phyloP scores from a whole-genome alignment of 2,888 invertebrate genomes.

The Philopedon plagiatum region DNA sequence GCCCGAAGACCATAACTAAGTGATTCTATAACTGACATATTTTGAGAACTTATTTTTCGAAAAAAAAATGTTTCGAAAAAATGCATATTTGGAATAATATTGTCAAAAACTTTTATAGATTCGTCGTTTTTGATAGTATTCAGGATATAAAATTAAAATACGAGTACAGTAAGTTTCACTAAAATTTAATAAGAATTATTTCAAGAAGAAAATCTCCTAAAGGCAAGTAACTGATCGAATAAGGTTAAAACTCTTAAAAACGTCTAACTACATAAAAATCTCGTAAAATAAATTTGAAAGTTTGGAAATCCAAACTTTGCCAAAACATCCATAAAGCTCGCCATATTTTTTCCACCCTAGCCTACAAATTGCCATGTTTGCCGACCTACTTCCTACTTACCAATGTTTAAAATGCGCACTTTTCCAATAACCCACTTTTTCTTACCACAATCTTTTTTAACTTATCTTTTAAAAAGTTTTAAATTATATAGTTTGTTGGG shows the following conservation, averaged over 20 bases:
- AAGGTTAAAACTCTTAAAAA: background rate
- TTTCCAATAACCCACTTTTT: background rate
- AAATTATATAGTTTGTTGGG: background rate
- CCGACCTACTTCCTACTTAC: constrained; percentile 7
- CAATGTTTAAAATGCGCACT: background rate
- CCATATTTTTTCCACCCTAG: constrained; percentile 24
- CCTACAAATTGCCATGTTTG: constrained; percentile 28
- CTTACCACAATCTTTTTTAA: background rate
- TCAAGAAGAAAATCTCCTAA: no score
- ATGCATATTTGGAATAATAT: no score
- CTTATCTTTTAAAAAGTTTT: background rate
- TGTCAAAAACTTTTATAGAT: no score
- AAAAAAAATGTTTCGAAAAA: no score
- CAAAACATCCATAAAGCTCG: constrained; percentile 33
- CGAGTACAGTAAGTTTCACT: no score
- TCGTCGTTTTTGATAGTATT: no score
- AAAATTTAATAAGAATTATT: no score
- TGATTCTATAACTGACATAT: no score
- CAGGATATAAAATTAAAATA: no score
- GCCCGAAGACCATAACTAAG: no score
- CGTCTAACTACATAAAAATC: constrained; percentile 28
- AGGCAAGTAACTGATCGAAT: no score
- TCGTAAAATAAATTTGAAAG: constrained; percentile 33
- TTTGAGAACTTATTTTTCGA: no score
- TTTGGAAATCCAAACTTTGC: constrained; percentile 31